Percentiles rank a stretch among this genome's conserved stretches.
phyloP scores from a whole-genome alignment of 1,140 invertebrate species.

The Sarcophaga bullata region DNA sequence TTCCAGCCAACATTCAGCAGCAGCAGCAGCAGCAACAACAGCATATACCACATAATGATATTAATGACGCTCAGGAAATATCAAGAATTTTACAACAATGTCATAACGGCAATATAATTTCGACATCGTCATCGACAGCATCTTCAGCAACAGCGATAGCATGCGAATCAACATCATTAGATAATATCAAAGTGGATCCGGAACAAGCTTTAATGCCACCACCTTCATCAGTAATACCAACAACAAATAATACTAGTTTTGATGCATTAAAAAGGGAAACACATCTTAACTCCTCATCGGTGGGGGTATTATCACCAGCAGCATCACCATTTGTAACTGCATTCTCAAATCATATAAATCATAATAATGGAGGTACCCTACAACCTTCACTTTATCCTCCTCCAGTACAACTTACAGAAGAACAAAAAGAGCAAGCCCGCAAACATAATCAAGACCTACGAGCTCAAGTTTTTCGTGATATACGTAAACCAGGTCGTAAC shows the following conservation, averaged over 20 bases:
- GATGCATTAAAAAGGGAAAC: slow-evolving; percentile 54
- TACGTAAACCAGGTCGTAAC: slow-evolving; percentile 70
- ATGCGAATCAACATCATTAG: not conserved
- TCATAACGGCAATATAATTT: slow-evolving; percentile 47
- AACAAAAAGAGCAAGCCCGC: slow-evolving; percentile 65
- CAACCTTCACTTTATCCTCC: not conserved
- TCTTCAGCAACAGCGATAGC: not conserved
- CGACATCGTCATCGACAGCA: not conserved
- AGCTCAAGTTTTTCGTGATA: slow-evolving; percentile 69
- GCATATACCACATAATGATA: slow-evolving; percentile 59
- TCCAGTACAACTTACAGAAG: slow-evolving; percentile 52
- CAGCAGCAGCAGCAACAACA: slow-evolving; percentile 43
- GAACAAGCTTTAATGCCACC: slow-evolving; percentile 44
- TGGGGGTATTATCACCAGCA: not conserved
- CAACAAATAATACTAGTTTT: slow-evolving; percentile 46
- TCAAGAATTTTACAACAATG: slow-evolving; percentile 64
- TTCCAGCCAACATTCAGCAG: not conserved
- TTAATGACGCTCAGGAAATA: slow-evolving; percentile 64
- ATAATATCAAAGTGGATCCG: slow-evolving; percentile 35
- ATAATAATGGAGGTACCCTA: not conserved
- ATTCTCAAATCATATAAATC: slow-evolving; percentile 44
- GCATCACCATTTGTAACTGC: slow-evolving; percentile 5
- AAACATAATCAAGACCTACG: slow-evolving; percentile 66
- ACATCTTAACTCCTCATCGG: not conserved
- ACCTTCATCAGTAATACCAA: not conserved